Conservation (phyloP, 2,113 vertebrate genomes). For the Paramormyrops kingsleyae region DNA sequence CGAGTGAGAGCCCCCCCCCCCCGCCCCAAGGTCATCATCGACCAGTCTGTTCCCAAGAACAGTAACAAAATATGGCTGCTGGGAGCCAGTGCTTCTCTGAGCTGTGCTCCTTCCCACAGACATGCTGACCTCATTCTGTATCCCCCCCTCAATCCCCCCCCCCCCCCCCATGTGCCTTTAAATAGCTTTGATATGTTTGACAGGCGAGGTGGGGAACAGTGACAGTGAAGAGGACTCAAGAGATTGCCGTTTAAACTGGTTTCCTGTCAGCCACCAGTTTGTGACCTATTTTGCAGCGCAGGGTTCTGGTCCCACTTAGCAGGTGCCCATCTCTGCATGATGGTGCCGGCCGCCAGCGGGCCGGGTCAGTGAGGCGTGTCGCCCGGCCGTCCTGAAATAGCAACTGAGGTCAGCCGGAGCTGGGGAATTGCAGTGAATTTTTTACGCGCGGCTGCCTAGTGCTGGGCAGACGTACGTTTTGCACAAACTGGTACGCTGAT, state of each 20-base stretch:
- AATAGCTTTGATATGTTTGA: constrained; percentile 12
- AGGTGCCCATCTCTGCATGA: not conserved
- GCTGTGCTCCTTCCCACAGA: not conserved
- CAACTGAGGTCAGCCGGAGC: not conserved
- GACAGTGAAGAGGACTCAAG: not conserved
- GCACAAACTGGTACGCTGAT: not conserved
- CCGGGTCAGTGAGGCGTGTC: not conserved
- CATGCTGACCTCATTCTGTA: constrained; percentile 16
- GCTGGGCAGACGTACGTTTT: not conserved
- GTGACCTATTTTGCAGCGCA: not conserved
- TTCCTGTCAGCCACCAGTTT: not conserved
- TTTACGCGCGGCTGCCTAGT: not conserved
- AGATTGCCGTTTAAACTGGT: not conserved
- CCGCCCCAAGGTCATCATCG: not conserved
- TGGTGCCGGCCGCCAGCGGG: not conserved
- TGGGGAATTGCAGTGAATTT: not conserved
- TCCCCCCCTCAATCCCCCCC: not conserved
- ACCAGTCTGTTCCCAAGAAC: not conserved
- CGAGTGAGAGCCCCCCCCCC: not conserved
- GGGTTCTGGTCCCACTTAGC: not conserved
- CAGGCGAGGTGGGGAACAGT: not conserved
- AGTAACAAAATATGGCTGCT: constrained; percentile 13
- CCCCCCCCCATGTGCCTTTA: not conserved
- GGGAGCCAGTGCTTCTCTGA: not conserved
- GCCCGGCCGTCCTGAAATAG: constrained; percentile 3